Evolutionary conservation across 2,797 vertebrate genomes (phyloP).

Genomic region (Sciurus carolinensis): DNA sequence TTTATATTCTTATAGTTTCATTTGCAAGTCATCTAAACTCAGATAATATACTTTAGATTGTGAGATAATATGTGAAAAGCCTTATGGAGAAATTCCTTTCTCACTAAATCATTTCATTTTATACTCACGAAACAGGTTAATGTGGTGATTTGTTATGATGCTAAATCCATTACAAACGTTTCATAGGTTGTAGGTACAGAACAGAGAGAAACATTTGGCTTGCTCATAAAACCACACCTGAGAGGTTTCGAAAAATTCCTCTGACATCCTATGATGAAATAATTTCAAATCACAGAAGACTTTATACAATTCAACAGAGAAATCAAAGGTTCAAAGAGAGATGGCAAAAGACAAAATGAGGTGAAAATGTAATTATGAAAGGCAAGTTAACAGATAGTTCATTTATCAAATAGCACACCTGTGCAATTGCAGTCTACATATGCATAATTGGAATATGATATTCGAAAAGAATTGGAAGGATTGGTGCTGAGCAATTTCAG

Average conservation of each 20-base stretch:
- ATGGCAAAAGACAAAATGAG: constrained; percentile 52
- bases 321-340: constrained; percentile 60
- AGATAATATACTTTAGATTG: constrained; percentile 59
- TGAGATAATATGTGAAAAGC: constrained; percentile 57
- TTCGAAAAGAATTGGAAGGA: constrained; percentile 29
- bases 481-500: background rate
- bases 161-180: constrained; percentile 60
- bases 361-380: constrained; percentile 65
- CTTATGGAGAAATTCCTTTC: background rate
- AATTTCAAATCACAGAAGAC: constrained; percentile 71
- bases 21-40: constrained; percentile 46
- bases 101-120: constrained; percentile 48
- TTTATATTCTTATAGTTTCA: background rate
- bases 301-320: constrained; percentile 68
- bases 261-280: constrained; percentile 17
- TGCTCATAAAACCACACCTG: constrained; percentile 60
- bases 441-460: constrained; percentile 40
- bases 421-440: background rate
- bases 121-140: constrained; percentile 56
- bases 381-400: constrained; percentile 48
- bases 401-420: constrained; percentile 65
- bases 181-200: constrained; percentile 36
- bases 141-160: constrained; percentile 46
- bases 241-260: constrained; percentile 22
- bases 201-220: constrained; percentile 61